Conservation (phyloP, 2,797 vertebrate genomes). For the Hapalemur alaotrensis region DNA sequence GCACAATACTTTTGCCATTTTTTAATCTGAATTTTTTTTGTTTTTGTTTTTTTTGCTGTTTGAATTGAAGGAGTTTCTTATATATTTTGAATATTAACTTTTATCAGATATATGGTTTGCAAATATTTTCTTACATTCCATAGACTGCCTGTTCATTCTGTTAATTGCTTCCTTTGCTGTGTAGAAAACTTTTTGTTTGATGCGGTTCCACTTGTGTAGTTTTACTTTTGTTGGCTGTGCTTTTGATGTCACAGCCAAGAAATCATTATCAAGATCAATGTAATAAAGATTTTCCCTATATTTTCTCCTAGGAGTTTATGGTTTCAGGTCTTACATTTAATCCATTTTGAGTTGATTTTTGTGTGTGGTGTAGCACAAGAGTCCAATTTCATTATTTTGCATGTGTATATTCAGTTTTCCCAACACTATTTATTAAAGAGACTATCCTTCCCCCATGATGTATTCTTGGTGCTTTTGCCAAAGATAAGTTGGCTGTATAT, state of each 20-base stretch:
- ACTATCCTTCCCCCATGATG: background rate
- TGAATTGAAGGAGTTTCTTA: background rate
- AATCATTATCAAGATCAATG: background rate
- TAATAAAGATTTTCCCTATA: background rate
- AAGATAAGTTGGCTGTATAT: background rate
- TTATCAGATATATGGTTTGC: background rate
- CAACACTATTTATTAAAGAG: background rate
- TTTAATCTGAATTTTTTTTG: background rate
- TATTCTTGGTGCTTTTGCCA: background rate
- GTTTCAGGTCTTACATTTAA: background rate
- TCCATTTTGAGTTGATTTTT: background rate
- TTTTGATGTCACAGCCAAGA: background rate
- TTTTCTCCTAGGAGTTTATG: background rate
- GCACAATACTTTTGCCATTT: background rate
- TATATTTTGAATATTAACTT: background rate
- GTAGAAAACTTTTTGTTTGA: background rate
- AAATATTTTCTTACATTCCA: background rate
- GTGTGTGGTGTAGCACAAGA: background rate
- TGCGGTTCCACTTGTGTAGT: background rate
- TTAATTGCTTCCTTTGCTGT: background rate
- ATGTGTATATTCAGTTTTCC: background rate
- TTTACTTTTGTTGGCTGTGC: background rate
- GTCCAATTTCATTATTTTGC: background rate
- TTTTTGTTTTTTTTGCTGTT: background rate
- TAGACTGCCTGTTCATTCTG: background rate